phyloP scores from a whole-genome alignment of 2,113 vertebrate genomes.

The Vulpes ferrilata region DNA sequence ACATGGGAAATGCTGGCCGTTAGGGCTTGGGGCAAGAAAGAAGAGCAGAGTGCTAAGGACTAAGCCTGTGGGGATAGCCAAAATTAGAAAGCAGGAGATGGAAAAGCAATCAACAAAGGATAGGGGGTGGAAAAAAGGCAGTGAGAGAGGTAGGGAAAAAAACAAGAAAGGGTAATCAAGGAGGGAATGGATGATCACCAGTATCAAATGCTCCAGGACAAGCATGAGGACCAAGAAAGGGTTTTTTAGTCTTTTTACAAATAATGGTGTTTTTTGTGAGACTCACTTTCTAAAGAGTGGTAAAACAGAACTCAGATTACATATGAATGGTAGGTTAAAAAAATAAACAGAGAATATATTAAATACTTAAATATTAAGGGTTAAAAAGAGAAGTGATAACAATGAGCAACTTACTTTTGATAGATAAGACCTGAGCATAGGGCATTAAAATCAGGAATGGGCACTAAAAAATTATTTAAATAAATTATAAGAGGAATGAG shows the following conservation, averaged over 20 bases:
- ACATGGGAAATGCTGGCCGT: constrained; percentile 51
- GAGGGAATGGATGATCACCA: not conserved
- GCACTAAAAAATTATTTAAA: not conserved
- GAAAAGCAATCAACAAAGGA: constrained; percentile 67
- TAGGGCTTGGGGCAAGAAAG: constrained; percentile 31
- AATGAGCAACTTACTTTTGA: constrained; percentile 6
- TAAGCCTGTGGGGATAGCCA: constrained; percentile 50
- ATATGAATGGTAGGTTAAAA: not conserved
- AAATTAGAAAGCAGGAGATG: constrained; percentile 63
- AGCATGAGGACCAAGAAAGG: not conserved
- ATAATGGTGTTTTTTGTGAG: not conserved
- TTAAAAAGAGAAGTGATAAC: constrained; percentile 41
- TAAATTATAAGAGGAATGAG: not conserved
- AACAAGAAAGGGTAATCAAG: not conserved
- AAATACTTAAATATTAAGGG: not conserved
- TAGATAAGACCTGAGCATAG: not conserved
- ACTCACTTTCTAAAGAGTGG: constrained; percentile 23
- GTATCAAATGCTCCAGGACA: not conserved
- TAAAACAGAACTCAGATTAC: not conserved
- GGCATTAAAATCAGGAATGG: not conserved
- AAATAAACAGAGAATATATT: not conserved
- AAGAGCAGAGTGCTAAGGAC: constrained; percentile 50
- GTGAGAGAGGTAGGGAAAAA: not conserved
- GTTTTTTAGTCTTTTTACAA: not conserved
- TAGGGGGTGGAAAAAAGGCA: not conserved